Conservation (phyloP, 2,888 invertebrate genomes). For the Apamea monoglypha region DNA sequence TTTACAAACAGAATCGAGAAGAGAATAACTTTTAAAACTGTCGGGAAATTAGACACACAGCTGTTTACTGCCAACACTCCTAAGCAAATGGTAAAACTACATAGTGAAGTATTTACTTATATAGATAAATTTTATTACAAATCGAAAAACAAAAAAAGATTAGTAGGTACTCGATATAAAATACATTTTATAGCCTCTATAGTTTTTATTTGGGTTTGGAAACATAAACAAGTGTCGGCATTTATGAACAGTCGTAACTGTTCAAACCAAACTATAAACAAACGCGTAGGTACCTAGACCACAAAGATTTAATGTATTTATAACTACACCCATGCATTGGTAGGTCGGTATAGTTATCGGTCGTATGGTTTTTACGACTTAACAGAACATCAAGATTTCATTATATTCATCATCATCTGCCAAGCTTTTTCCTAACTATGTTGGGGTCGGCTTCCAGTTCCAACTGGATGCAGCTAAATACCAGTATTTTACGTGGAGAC, state of each 20-base stretch:
- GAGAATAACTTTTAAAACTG: constrained; percentile 6
- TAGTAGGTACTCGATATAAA: constrained; percentile 5
- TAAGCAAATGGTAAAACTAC: not conserved
- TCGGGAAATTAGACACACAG: constrained; percentile 10
- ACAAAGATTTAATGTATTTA: constrained; percentile 7
- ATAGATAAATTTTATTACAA: not conserved
- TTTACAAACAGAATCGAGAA: not conserved
- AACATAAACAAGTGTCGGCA: constrained; percentile 27
- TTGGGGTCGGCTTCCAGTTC: no score
- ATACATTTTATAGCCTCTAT: constrained; percentile 23
- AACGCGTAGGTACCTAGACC: constrained; percentile 5
- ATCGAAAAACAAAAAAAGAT: not conserved
- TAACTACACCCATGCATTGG: not conserved
- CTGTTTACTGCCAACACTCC: not conserved
- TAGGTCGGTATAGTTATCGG: not conserved
- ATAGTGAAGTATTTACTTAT: not conserved
- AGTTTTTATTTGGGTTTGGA: constrained; percentile 31
- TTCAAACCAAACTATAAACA: constrained; percentile 15
- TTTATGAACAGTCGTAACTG: constrained; percentile 36
- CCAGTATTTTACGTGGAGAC: no score
- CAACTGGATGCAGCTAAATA: no score
- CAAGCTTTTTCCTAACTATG: no score
- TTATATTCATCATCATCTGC: no score
- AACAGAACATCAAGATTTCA: not conserved
- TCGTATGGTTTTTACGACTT: not conserved